Evolutionary conservation across 2,113 vertebrate genomes (phyloP), one percentile per base, ranked within the genome.

Genomic region (Crotalus horridus): DNA sequence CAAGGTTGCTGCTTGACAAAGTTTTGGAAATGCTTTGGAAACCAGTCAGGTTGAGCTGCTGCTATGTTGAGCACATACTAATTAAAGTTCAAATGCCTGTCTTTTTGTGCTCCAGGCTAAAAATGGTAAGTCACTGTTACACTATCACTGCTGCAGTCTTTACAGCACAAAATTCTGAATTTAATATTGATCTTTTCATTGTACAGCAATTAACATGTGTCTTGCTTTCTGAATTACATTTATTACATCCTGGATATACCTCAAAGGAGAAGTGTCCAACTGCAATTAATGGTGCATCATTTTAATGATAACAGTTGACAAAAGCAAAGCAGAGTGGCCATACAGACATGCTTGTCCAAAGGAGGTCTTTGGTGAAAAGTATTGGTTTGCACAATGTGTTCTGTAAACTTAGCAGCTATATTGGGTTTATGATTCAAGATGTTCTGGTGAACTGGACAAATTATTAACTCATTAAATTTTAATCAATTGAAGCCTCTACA

Each of bases 131-230:
- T 94, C 93, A 92, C 94, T 96, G 93, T 93, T 96, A 93, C 92
- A 74, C 85, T 96, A 95, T 96, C 95, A 92, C 81, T 64, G 17
- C 55, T 92, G 33, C 87, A 93, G 74, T 56, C 69, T 93, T 85
- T 91, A 91, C 94, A 94, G 88, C 88, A 91, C 56, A 21, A 21
- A 87, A 90, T 90, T 59, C 88, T 94, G 91, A 95, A 94, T 96
- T 96, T 95, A 94, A 91, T 96, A 95, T 88, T 93, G 89, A 94
- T 94, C 92, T 93, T 74, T 93, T 26, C 20, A 89, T 95, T 90
- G 61, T 93, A 86, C 89, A 92, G 33, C 74, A 95, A 96, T 89
- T 96, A 94, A 95, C 59, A 69, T 93, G 15, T 94, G 33, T 93
- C 93, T 90, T 46, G 15, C n/a, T 96, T 86, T 86, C 92, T 95